phyloP scores from a whole-genome alignment of 2,797 vertebrate genomes.

The Eospalax fontanierii region DNA sequence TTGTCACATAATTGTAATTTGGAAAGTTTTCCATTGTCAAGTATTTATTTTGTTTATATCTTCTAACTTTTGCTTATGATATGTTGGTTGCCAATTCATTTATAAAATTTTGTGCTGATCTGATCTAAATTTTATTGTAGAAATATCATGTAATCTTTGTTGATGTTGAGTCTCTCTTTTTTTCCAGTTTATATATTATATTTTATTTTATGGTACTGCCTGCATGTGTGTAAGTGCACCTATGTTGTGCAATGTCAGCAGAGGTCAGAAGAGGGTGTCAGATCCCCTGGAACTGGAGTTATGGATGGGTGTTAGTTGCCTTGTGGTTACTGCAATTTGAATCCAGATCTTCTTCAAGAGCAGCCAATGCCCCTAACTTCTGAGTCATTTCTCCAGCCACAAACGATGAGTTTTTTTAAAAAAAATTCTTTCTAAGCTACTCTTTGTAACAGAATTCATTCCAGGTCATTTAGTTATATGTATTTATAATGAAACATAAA shows the following conservation, averaged over 20 bases:
- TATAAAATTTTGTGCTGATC: not conserved
- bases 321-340: no score
- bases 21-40: not conserved
- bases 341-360: no score
- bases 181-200: no score
- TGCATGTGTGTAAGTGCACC: no score
- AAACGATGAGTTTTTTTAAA: not conserved
- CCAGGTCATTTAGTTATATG: not conserved
- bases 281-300: no score
- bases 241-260: no score
- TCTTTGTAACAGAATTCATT: not conserved
- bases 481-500: not conserved
- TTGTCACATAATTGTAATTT: not conserved
- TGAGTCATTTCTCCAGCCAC: no score
- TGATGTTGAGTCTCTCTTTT: not conserved
- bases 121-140: not conserved
- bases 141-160: not conserved
- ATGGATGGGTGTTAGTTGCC: no score
- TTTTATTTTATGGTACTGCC: no score
- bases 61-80: not conserved
- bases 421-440: not conserved
- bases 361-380: no score
- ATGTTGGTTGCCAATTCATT: not conserved
- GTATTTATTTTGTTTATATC: not conserved
- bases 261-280: no score